phyloP scores from a whole-genome alignment of 92 coral and sea anemone genomes.

The Palythoa caribaeorum region DNA sequence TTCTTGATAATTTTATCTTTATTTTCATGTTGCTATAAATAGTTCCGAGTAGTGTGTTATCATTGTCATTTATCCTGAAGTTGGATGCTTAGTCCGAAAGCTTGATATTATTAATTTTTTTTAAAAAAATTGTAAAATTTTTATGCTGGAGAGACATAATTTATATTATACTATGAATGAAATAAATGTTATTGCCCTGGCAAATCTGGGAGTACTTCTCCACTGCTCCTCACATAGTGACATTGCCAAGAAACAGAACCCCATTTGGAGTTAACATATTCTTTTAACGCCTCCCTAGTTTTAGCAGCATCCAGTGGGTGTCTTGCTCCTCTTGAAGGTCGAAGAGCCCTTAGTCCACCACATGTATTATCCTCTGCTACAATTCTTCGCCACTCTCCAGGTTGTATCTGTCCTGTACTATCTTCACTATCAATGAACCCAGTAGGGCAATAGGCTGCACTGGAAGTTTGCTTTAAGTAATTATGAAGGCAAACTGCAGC shows the following conservation, averaged over 20 bases:
- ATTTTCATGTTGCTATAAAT: background rate
- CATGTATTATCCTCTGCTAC: constrained; percentile 27
- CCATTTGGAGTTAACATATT: constrained; percentile 37
- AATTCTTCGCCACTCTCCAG: constrained; percentile 61
- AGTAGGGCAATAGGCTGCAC: constrained; percentile 42
- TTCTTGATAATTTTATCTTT: background rate
- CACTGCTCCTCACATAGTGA: constrained; percentile 54
- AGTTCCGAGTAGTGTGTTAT: background rate
- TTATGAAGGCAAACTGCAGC: constrained; percentile 61
- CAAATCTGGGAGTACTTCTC: background rate
- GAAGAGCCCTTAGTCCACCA: constrained; percentile 46
- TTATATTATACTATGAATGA: background rate
- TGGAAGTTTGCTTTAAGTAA: constrained; percentile 34
- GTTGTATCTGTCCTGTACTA: constrained; percentile 46
- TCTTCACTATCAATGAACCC: constrained; percentile 60
- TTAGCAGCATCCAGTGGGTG: constrained; percentile 33
- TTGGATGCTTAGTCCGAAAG: background rate
- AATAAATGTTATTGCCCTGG: background rate
- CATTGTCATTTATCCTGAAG: background rate
- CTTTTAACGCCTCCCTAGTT: constrained; percentile 29
- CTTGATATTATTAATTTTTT: background rate
- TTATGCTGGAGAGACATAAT: background rate
- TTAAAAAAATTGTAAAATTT: too few species aligned
- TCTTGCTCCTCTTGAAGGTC: constrained; percentile 43
- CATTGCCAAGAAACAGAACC: constrained; percentile 68